Percentiles rank a stretch among this genome's conserved stretches.
phyloP scores from a whole-genome alignment of 1,140 invertebrate species.

The Ips typographus region DNA sequence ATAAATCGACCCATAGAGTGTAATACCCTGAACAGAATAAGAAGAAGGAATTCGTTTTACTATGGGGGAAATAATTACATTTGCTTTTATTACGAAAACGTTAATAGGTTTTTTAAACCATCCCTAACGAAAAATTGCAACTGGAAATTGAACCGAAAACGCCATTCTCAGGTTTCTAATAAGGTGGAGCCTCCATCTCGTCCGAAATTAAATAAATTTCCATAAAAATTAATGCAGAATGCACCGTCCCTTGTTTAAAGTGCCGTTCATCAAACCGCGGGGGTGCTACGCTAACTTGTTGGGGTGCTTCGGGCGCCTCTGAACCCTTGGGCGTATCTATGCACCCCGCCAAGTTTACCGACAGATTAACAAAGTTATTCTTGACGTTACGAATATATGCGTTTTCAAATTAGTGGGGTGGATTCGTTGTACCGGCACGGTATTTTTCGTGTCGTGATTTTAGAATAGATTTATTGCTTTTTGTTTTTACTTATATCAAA shows the following conservation, averaged over 20 bases:
- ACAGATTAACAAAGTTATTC: conserved; percentile 41
- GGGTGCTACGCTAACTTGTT: conserved; percentile 14
- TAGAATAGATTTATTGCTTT: too few species aligned
- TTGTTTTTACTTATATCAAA: too few species aligned
- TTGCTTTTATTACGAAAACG: too few species aligned
- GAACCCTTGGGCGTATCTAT: conserved; percentile 5
- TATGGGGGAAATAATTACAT: too few species aligned
- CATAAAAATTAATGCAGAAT: conserved; percentile 32
- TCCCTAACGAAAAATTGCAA: too few species aligned
- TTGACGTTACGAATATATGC: conserved; percentile 36
- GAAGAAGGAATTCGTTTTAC: too few species aligned
- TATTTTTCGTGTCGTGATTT: too few species aligned
- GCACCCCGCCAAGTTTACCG: conserved; percentile 33
- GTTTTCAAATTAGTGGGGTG: conserved; percentile 1
- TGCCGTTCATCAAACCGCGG: conserved; percentile 29
- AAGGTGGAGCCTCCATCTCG: conserved; percentile 2
- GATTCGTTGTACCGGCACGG: not conserved
- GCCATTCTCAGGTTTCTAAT: conserved; percentile 1
- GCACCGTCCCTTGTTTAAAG: conserved; percentile 19
- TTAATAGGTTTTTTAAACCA: too few species aligned
- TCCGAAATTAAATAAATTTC: conserved; percentile 26
- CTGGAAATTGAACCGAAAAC: too few species aligned
- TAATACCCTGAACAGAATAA: too few species aligned
- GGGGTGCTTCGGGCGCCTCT: conserved; percentile 21
- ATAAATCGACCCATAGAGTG: too few species aligned